Percentiles rank a stretch among this genome's conserved stretches.
Evolutionary conservation across 1,140 invertebrate genomes (phyloP).

Genomic region (Drosophila rhopaloa): DNA sequence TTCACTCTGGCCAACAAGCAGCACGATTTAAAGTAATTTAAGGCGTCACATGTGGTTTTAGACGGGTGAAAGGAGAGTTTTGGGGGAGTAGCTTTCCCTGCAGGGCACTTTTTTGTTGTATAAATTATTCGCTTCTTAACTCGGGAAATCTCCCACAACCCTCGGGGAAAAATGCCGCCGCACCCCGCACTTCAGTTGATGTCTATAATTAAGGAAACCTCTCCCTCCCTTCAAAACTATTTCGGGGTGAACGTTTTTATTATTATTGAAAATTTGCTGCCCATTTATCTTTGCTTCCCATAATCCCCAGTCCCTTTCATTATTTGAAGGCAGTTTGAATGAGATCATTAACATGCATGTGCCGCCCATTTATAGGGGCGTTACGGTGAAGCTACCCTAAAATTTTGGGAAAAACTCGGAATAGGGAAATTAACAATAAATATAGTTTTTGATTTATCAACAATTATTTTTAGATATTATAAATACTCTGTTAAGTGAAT

Average conservation of each 20-base stretch:
- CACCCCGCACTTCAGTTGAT: slow-evolving; percentile 25
- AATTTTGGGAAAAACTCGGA: background rate
- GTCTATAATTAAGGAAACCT: slow-evolving; percentile 41
- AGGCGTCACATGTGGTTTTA: slow-evolving; percentile 49
- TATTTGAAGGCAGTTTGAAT: slow-evolving; percentile 11
- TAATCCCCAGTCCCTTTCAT: slow-evolving; percentile 10
- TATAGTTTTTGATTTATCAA: background rate
- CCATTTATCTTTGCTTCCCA: slow-evolving; percentile 30
- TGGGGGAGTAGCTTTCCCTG: slow-evolving; percentile 4
- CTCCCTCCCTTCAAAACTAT: background rate
- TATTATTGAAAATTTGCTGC: slow-evolving; percentile 45
- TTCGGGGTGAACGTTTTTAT: slow-evolving; percentile 27
- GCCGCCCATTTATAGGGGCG: slow-evolving; percentile 23
- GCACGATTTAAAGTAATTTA: slow-evolving; percentile 38
- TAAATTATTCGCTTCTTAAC: slow-evolving; percentile 55
- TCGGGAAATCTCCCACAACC: slow-evolving; percentile 38
- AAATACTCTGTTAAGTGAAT: too few species aligned
- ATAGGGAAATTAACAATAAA: background rate
- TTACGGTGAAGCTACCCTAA: background rate
- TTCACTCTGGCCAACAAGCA: background rate
- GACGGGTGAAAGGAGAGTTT: background rate
- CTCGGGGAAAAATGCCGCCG: slow-evolving; percentile 11
- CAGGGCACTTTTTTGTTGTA: slow-evolving; percentile 12
- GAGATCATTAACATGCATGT: slow-evolving; percentile 29
- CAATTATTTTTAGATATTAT: too few species aligned